Conservation (phyloP, 1,140 invertebrate species). For the Monomorium pharaonis region DNA sequence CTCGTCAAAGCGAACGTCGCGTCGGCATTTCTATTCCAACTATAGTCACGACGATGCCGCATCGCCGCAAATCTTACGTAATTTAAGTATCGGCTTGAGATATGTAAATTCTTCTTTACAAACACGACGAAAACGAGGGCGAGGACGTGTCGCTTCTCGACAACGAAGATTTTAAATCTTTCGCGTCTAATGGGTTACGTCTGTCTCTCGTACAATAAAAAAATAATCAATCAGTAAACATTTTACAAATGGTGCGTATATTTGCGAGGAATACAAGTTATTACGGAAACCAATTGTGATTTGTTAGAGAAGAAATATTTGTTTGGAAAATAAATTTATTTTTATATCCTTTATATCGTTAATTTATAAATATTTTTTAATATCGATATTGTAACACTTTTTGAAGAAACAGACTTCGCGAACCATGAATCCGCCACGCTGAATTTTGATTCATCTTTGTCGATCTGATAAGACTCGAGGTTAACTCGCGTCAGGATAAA, state of each 20-base stretch:
- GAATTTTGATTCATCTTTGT: slow-evolving; percentile 39
- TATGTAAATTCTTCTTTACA: slow-evolving; percentile 25
- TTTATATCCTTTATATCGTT: too few species aligned
- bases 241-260: neutral
- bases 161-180: neutral
- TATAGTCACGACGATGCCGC: neutral
- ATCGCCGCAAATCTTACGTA: neutral
- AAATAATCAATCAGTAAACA: neutral
- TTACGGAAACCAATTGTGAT: neutral
- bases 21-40: slow-evolving; percentile 21
- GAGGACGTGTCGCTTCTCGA: neutral
- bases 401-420: neutral
- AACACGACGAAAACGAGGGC: slow-evolving; percentile 2
- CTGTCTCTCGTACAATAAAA: neutral
- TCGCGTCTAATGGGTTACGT: neutral
- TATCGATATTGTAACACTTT: neutral
- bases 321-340: neutral
- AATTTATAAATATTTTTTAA: neutral
- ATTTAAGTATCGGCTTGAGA: neutral
- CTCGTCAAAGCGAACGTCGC: slow-evolving; percentile 5
- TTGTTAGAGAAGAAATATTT: neutral
- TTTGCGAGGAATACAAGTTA: neutral
- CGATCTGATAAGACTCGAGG: slow-evolving; percentile 28
- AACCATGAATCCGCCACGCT: neutral
- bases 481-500: slow-evolving; percentile 36